Conservation (phyloP, 2,888 invertebrate species). For the Bhutanitis thaidina region DNA sequence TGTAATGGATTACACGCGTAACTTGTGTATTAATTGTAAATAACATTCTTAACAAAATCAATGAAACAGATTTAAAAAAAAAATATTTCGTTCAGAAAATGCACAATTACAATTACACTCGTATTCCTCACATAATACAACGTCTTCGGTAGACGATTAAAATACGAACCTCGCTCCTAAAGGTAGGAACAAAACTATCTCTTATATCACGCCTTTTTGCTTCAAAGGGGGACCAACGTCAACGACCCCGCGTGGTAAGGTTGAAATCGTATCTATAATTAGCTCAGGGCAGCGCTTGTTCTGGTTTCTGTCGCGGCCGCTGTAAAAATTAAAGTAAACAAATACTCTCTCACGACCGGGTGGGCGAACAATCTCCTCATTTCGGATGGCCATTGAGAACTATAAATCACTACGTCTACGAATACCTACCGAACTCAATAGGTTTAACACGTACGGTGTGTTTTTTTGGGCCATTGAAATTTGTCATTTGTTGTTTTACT, state of each 20-base stretch:
- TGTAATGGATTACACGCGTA: too few species aligned
- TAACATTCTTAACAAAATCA: too few species aligned
- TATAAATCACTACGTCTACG: constrained; percentile 20
- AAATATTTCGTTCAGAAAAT: too few species aligned
- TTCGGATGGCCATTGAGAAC: constrained; percentile 32
- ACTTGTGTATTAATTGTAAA: too few species aligned
- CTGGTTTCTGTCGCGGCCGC: constrained; percentile 77
- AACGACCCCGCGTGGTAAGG: constrained; percentile 71
- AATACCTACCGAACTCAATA: constrained; percentile 31
- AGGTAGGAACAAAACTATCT: not conserved
- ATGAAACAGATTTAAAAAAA: too few species aligned
- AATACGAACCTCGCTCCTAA: too few species aligned
- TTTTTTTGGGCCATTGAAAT: constrained; percentile 39
- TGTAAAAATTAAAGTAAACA: constrained; percentile 77
- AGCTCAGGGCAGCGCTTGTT: constrained; percentile 55
- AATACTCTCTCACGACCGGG: constrained; percentile 71
- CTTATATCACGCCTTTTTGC: not conserved
- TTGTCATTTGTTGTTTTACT: constrained; percentile 44
- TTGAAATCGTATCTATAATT: constrained; percentile 66
- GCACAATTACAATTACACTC: too few species aligned
- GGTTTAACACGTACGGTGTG: constrained; percentile 26
- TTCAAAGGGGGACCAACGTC: constrained; percentile 36
- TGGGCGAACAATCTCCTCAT: constrained; percentile 52
- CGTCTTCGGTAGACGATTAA: too few species aligned
- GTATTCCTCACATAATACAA: too few species aligned